Evolutionary conservation across 2,888 invertebrate species (phyloP).

Genomic region (Onthophagus sagittarius): DNA sequence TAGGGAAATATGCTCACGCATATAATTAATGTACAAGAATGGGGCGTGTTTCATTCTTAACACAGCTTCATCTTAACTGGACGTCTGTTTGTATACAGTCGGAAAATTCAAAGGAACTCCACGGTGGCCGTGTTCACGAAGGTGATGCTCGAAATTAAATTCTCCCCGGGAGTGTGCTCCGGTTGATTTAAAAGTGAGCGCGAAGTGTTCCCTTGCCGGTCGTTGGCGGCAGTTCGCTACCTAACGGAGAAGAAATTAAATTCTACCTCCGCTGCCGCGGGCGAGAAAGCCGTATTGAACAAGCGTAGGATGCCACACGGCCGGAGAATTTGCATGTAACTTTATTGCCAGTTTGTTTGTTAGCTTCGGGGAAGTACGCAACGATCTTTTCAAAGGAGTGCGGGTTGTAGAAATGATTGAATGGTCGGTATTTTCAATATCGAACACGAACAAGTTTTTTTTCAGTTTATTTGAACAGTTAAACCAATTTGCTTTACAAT

Average conservation of each 20-base stretch:
- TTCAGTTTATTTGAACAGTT: background rate
- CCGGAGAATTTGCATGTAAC: background rate
- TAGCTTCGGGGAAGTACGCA: background rate
- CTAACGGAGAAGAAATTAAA: background rate
- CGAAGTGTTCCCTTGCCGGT: background rate
- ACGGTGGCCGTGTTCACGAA: background rate
- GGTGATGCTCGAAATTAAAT: constrained; percentile 2
- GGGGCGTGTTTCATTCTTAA: background rate
- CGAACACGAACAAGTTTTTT: background rate
- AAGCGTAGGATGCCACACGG: background rate
- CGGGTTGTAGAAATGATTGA: background rate
- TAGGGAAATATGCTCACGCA: background rate
- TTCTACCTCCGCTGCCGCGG: background rate
- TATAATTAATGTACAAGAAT: background rate
- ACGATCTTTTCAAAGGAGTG: too few relatives aligned
- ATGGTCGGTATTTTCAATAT: background rate
- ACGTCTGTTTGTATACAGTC: background rate
- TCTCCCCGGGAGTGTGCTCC: constrained; percentile 6
- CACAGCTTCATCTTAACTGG: background rate
- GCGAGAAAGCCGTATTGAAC: background rate
- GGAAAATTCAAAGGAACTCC: background rate
- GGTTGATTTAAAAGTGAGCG: constrained; percentile 11
- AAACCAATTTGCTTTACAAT: too few relatives aligned
- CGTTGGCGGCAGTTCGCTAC: background rate
- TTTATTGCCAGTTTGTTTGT: background rate